phyloP scores from a whole-genome alignment of 2,797 vertebrate genomes.

The Argya squamiceps region DNA sequence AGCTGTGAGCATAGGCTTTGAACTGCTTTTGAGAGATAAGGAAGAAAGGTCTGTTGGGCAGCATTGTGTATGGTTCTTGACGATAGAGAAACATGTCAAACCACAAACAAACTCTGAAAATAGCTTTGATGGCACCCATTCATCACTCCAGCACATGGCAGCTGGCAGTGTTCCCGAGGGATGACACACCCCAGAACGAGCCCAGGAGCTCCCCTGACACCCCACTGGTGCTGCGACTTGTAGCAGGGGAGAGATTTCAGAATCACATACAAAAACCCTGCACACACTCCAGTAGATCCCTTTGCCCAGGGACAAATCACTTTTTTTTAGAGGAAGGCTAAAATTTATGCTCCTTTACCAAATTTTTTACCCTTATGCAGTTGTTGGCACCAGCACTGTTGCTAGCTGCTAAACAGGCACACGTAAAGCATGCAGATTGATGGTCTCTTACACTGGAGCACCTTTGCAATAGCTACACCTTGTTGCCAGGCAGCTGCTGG shows the following conservation, averaged over 20 bases:
- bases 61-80: fast-evolving
- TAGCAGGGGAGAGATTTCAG: background rate
- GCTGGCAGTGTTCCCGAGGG: background rate
- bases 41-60: background rate
- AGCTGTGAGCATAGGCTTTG: background rate
- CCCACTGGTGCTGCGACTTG: background rate
- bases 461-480: background rate
- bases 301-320: fast-evolving
- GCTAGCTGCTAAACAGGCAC: background rate
- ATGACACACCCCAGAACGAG: fast-evolving
- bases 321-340: background rate
- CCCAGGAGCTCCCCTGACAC: background rate
- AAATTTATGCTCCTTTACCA: background rate
- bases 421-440: background rate
- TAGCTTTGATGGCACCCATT: fast-evolving
- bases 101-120: background rate
- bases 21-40: background rate
- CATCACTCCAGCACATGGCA: background rate
- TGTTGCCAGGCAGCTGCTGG: background rate
- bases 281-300: background rate
- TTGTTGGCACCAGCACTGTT: background rate
- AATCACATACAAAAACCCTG: fast-evolving
- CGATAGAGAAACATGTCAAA: background rate
- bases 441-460: background rate
- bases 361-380: background rate